Percentiles rank a stretch among this genome's conserved stretches.
Conservation (phyloP, 2,113 vertebrate genomes). For the Chrysochloris asiatica region DNA sequence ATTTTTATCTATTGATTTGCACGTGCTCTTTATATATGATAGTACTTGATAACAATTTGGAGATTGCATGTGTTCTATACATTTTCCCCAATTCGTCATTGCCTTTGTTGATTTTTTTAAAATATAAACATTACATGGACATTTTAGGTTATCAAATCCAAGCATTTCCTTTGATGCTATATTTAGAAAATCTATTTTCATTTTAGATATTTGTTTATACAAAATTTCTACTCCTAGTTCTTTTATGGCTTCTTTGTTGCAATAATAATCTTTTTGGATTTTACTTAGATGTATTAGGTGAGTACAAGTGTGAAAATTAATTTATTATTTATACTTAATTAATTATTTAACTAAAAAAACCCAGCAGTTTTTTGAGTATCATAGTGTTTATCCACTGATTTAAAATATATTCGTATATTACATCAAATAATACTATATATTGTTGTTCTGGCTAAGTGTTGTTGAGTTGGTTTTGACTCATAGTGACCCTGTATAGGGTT, state of each 20-base stretch:
- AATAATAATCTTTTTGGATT: not conserved
- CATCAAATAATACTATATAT: fast-evolving
- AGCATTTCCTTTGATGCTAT: not conserved
- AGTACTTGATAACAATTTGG: not conserved
- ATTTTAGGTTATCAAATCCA: not conserved
- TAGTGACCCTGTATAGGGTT: too few relatives aligned
- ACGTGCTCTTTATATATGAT: conserved; percentile 28
- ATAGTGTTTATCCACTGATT: not conserved
- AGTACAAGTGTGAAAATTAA: not conserved
- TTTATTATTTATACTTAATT: not conserved
- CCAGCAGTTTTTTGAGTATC: not conserved
- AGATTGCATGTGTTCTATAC: not conserved
- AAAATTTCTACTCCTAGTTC: not conserved
- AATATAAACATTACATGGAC: not conserved
- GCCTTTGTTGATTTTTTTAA: not conserved
- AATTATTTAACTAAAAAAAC: not conserved
- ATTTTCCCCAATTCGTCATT: not conserved
- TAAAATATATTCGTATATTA: not conserved
- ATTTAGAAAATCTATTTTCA: not conserved
- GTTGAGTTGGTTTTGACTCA: too few relatives aligned
- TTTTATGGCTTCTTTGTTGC: not conserved
- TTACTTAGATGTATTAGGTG: fast-evolving
- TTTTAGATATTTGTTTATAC: not conserved
- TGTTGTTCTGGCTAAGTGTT: too few relatives aligned
- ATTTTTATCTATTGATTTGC: not conserved